Evolutionary conservation across 2,797 vertebrate genomes (phyloP).

Genomic region (Steatocranus sp.): DNA sequence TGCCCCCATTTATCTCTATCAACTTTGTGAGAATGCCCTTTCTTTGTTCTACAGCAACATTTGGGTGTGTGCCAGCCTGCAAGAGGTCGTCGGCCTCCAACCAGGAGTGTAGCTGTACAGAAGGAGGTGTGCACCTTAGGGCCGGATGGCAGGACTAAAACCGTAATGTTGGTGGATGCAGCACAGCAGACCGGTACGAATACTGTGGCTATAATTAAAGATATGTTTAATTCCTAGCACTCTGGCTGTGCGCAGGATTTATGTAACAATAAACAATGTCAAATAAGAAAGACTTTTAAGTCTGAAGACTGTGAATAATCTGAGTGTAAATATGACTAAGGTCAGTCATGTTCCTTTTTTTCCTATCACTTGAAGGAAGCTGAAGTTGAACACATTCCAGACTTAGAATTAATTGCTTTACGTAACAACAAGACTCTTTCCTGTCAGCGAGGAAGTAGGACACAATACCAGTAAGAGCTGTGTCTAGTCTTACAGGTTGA

Average conservation of each 20-base stretch:
- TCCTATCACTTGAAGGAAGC: not conserved
- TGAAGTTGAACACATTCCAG: conserved; percentile 5
- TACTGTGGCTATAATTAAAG: not conserved
- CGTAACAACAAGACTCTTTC: not conserved
- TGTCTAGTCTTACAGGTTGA: conserved; percentile 24
- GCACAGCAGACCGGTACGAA: conserved; percentile 73
- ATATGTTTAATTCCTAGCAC: not conserved
- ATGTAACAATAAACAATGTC: not conserved
- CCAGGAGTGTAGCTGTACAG: conserved; percentile 90
- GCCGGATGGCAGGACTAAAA: conserved; percentile 88
- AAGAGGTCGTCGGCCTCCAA: conserved; percentile 86
- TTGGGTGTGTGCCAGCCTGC: conserved; percentile 74
- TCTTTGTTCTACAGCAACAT: conserved; percentile 46
- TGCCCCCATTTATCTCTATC: not conserved
- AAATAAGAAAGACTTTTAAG: not conserved
- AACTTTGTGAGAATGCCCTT: not conserved
- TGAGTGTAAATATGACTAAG: not conserved
- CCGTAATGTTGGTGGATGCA: conserved; percentile 92
- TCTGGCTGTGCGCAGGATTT: not conserved
- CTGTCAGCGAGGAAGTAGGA: not conserved
- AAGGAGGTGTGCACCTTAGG: conserved; percentile 91
- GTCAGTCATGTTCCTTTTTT: not conserved
- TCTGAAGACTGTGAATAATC: not conserved
- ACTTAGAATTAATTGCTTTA: not conserved
- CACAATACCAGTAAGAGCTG: conserved; percentile 7